Evolutionary conservation across 2,797 vertebrate genomes (phyloP), one percentile per base, ranked within the genome.

Genomic region (Tinamus major): DNA sequence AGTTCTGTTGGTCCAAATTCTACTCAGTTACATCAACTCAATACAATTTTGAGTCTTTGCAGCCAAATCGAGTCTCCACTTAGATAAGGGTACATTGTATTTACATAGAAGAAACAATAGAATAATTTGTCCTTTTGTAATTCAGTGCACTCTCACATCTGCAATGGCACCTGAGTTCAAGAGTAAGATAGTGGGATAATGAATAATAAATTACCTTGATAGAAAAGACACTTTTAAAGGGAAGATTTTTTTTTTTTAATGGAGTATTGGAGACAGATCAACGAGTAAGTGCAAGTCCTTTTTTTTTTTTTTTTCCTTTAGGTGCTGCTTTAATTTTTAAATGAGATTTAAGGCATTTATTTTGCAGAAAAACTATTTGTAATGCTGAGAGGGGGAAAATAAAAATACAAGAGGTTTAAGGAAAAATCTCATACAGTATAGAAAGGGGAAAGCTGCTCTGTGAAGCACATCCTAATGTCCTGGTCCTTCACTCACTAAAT

Each of bases 1-100:
- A 55, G 26, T 31, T 55, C 29, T 18, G 8, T 58, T n/a, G 77
- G 24, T 33, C 89, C 71, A 92, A 90, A 90, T 88, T 94, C 55
- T 92, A 19, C 49, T 72, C 68, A 49, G 15, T 6, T 83, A 11
- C 13, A 51, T 11, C 8, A 82, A 31, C 13, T 0, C 4, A 39
- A 41, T 4, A 65, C 24, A 48, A 39, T 3, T 19, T 49, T 37
- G 5, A 0, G 3, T 49, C 15, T 62, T n/a, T 51, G 2, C 6
- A 51, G 19, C 16, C 61, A 23, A 79, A 53, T 58, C 12, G 4
- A 49, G 13, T 12, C 6, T 75, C 4, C 2, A 11, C 3, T 53
- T 87, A 27, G 9, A 29, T 58, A 77, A 84, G 41, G 55, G 35
- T 44, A 3, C n/a, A 29, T n/a, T 68, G 9, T 4, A 62, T 8